These are phyloP conservation scores for Trichechus manatus DNA, from an alignment of 2,113 vertebrate genomes.

Conservation along the genomic window DNA sequence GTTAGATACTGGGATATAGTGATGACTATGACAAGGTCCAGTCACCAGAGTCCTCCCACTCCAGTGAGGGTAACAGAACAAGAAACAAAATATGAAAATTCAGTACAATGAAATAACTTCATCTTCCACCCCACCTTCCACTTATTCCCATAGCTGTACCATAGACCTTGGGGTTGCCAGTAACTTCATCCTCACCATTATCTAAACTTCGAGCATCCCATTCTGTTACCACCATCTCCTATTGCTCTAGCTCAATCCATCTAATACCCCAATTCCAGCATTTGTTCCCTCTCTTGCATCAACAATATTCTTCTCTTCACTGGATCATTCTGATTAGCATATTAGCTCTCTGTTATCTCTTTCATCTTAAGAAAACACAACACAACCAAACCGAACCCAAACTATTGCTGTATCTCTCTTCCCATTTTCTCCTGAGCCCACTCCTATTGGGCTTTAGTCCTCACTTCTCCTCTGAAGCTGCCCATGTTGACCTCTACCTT, in stretches of 20 bases:
- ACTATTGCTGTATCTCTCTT: background rate
- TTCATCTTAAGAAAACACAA: background rate
- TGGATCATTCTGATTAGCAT: rapidly evolving
- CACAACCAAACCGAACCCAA: background rate
- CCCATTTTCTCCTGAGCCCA: background rate
- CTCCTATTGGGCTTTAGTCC: background rate
- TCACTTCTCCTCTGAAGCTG: background rate
- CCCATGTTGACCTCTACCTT: rapidly evolving
- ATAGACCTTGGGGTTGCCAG: rapidly evolving
- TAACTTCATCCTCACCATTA: rapidly evolving
- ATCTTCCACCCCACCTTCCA: rapidly evolving
- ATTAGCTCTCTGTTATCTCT: background rate
- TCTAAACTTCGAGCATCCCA: background rate
- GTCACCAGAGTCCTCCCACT: background rate
- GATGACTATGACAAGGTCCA: background rate
- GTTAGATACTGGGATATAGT: background rate
- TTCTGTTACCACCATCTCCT: background rate
- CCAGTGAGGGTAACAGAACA: rapidly evolving
- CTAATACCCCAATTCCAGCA: rapidly evolving
- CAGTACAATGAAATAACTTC: background rate
- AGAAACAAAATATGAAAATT: background rate
- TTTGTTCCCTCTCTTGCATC: background rate
- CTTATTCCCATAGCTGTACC: background rate
- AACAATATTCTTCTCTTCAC: background rate
- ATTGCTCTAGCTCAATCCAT: rapidly evolving